phyloP scores from a whole-genome alignment of 2,888 invertebrate species.

The Phania funesta region DNA sequence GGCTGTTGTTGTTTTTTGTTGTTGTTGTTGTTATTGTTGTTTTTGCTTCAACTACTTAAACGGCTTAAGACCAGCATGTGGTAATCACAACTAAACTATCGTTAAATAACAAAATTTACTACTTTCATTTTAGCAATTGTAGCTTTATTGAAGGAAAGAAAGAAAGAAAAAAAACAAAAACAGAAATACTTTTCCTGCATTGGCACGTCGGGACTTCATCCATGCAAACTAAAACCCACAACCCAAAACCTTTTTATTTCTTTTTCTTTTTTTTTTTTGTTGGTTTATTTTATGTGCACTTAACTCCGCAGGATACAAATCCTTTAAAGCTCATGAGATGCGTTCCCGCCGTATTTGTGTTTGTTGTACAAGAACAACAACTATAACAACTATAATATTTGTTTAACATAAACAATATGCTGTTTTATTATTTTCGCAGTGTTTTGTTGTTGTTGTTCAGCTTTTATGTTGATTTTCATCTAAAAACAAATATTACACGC shows the following conservation, averaged over 20 bases:
- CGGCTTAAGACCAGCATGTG: slow-evolving; percentile 49
- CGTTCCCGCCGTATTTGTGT: slow-evolving; percentile 30
- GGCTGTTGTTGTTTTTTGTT: neutral
- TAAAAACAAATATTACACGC: slow-evolving; percentile 59
- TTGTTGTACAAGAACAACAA: slow-evolving; percentile 16
- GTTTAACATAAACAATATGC: slow-evolving; percentile 65
- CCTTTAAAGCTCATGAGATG: slow-evolving; percentile 47
- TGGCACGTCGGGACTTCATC: neutral
- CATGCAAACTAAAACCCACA: slow-evolving; percentile 46
- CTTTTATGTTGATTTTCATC: slow-evolving; percentile 32
- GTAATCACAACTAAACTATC: slow-evolving; percentile 57
- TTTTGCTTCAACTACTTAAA: slow-evolving; percentile 44
- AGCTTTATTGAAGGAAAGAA: slow-evolving; percentile 3
- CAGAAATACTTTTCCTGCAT: neutral
- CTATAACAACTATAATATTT: slow-evolving; percentile 55
- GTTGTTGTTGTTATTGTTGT: neutral
- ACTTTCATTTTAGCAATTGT: slow-evolving; percentile 37
- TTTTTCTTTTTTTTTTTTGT: neutral
- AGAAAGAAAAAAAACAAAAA: neutral
- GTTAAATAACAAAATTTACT: slow-evolving; percentile 37
- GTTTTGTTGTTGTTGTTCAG: slow-evolving; percentile 5
- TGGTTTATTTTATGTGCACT: slow-evolving; percentile 40
- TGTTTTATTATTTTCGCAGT: slow-evolving; percentile 50
- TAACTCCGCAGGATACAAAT: slow-evolving; percentile 61
- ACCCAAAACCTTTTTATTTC: neutral